These are phyloP conservation scores for Empidonax alnorum DNA, from an alignment of 2,113 vertebrate species.

Conservation along the genomic window DNA sequence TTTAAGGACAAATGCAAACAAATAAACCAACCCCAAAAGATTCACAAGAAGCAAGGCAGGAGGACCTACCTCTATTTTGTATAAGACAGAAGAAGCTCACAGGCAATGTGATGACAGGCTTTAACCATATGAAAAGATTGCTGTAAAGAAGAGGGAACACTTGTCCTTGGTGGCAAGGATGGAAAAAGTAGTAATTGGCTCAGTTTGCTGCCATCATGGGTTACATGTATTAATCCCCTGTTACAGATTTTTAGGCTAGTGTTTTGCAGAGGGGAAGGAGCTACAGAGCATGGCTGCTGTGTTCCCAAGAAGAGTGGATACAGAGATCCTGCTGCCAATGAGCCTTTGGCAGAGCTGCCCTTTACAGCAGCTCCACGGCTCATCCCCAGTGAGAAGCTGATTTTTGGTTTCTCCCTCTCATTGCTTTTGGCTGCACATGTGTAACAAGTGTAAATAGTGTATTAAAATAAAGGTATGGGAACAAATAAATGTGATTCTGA, in stretches of 20 bases:
- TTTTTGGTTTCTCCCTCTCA: neutral
- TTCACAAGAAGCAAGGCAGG: neutral
- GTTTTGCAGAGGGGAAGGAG: neutral
- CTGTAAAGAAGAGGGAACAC: neutral
- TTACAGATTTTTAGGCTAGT: neutral
- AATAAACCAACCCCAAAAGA: neutral
- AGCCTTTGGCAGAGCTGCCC: neutral
- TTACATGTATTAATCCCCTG: neutral
- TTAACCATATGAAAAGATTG: neutral
- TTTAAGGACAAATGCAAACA: neutral
- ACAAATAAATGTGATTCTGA: neutral
- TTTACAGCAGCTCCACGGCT: neutral
- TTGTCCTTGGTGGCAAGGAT: neutral
- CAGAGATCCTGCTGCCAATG: neutral
- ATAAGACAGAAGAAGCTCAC: neutral
- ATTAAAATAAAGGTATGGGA: neutral
- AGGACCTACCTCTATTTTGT: neutral
- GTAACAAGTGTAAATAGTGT: neutral
- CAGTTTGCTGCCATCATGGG: neutral
- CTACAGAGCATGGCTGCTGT: neutral
- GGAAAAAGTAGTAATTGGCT: neutral
- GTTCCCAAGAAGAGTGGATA: neutral
- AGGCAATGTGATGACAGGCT: neutral
- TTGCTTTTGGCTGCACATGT: neutral
- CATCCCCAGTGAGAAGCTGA: accelerated